These are phyloP conservation scores for Cheilosia pagana DNA, from an alignment of 2,888 invertebrate genomes.

Conservation along the genomic window DNA sequence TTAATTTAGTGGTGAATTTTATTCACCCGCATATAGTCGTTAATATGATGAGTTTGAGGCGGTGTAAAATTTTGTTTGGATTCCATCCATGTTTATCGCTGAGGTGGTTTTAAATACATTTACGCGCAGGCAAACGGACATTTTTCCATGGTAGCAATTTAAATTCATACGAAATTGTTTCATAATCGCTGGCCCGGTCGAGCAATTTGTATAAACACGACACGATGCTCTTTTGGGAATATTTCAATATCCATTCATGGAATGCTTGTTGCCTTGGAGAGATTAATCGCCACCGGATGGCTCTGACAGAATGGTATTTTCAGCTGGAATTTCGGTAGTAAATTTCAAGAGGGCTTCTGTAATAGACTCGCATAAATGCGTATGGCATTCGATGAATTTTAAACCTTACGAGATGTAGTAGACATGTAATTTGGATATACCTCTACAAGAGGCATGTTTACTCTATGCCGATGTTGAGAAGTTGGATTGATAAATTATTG, in stretches of 20 bases:
- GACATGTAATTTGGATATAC: no score
- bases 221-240: neutral
- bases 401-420: neutral
- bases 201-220: neutral
- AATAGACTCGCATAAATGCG: neutral
- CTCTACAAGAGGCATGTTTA: no score
- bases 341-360: neutral
- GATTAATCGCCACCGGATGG: neutral
- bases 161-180: neutral
- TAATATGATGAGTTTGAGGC: neutral
- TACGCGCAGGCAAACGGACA: neutral
- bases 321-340: neutral
- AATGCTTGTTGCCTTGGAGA: neutral
- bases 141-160: neutral
- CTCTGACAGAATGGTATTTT: slow-evolving; percentile 1
- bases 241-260: neutral
- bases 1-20: neutral
- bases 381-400: neutral
- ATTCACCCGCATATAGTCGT: neutral
- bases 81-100: slow-evolving; percentile 20
- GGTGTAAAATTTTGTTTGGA: slow-evolving; percentile 33
- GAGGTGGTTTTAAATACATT: slow-evolving; percentile 6
- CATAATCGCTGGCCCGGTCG: neutral
- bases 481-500: no score
- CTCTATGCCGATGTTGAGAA: no score